Evolutionary conservation across 2,113 vertebrate genomes (phyloP), one percentile per base, ranked within the genome.

Genomic region (Camelus bactrianus): DNA sequence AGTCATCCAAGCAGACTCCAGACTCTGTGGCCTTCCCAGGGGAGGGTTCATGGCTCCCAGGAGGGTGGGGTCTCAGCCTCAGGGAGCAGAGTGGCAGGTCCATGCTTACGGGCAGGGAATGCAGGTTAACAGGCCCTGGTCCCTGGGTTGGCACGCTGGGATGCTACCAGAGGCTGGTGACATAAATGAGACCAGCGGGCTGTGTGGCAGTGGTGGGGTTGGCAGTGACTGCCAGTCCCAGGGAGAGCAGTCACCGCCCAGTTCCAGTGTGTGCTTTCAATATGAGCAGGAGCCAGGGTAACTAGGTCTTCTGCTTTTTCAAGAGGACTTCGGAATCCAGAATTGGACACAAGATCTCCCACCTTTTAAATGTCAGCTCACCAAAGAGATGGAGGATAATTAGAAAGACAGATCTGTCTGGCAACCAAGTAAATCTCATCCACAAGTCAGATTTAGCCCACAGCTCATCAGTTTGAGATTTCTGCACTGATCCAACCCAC

Each of bases 31-130:
- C 15, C 30, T 93, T 38, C 62, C 38, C 15, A 1, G 6, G 22
- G 17, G 28, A 67, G 26, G 35, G 1, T 8, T 0, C 3, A 0
- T 11, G 22, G 7, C 13, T 2, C 22, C 17, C 8, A 2, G 20
- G 54, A 26, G n/a, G 32, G 22, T 62, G 30, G 32, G 65, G 9
- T 60, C 6, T 92, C 67, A 10, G n/a, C 13, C 56, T 72, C 38
- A 62, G 50, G 75, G 28, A 50, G 30, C 38, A 81, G 12, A 15
- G 58, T 38, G 22, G 9, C 64, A 20, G 2, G 22, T 19, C n/a
- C 13, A 2, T 56, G 15, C 50, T 60, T 48, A 9, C 11, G 1
- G 46, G n/a, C 11, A 12, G 28, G 17, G 10, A 38, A 42, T 13
- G n/a, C 16, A 4, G 46, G 20, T 28, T 22, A 26, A 15, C 0